Base-by-base conservation (phyloP, 2,888 invertebrate species). In the Timema cristinae region DNA sequence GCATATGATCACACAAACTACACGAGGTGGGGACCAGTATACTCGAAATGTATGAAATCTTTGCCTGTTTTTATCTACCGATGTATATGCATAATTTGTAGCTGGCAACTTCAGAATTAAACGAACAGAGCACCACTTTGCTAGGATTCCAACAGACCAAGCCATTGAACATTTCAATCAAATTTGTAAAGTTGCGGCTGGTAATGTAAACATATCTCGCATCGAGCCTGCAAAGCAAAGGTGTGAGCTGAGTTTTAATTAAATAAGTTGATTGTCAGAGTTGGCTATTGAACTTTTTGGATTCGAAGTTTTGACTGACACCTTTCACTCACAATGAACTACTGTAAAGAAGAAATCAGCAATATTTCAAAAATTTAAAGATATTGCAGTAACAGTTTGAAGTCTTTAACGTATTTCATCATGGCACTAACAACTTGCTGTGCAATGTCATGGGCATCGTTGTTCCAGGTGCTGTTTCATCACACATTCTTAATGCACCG, bases 121-220 rank as follows among this genome's bases (percentile, higher is more conserved):
- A 56, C n/a, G 9, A 56, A 56, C 10, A 56, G 56, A 56, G 4
- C 56, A 56, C 56, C 4, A 56, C 56, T 56, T 56, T 56, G 56
- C 8, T 56, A 56, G 56, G 8, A 56, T 56, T 56, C 56, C 56
- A 56, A 56, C 56, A 1, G 56, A 56, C 56, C 56, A 7, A 13
- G 56, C 56, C n/a, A 56, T 56, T 56, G n/a, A 7, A 56, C 8
- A 56, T 56, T 5, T 56, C 56, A 56, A 56, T 56, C n/a, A 56
- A 11, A 8, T 56, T 7, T 56, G 56, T 56, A 56, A 56, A 56
- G 56, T 56, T 56, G 56, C 56, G 6, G 56, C 2, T 2, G 32
- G 32, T 32, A 4, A 2, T 32, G 32, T 32, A 32, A 32, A 32
- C 32, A 32, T 32, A 32, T 1, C 32, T 32, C 32, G 32, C 32